A percentile compares a stretch with the other conserved stretches of the same genome.
These are phyloP conservation scores for Parapsyche elsis DNA, from an alignment of 1,140 invertebrate species.

Conservation along the genomic window DNA sequence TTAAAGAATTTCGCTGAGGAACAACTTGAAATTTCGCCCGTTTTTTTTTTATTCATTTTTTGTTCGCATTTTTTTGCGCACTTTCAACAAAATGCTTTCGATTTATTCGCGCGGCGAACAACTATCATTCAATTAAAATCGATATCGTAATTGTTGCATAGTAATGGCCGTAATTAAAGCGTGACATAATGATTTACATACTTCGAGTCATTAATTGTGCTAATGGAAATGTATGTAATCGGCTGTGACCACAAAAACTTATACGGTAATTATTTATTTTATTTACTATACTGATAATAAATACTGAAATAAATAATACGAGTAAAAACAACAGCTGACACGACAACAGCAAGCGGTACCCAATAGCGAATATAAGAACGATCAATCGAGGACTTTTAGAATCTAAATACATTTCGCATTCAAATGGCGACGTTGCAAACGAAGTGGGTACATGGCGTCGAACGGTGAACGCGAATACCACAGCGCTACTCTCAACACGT, in stretches of 20 bases:
- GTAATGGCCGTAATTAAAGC: slow-evolving; percentile 18
- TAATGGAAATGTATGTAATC: background rate
- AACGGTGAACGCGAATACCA: no score
- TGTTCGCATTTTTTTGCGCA: background rate
- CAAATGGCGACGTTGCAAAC: no score
- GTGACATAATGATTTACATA: slow-evolving; percentile 21
- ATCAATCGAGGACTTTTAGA: no score
- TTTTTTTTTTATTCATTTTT: background rate
- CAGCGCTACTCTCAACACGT: background rate
- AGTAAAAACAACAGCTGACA: no score
- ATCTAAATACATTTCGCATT: no score
- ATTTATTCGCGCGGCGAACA: background rate
- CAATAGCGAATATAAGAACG: no score
- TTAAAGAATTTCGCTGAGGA: background rate
- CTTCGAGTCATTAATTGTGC: background rate
- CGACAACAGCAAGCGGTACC: no score
- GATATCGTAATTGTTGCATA: background rate
- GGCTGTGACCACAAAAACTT: background rate
- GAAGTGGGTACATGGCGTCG: no score
- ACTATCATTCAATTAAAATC: background rate
- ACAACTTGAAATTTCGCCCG: background rate
- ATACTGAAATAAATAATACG: no score
- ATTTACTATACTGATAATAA: no score
- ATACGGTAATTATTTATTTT: background rate
- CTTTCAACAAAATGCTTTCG: background rate